Percentiles rank a stretch among this genome's conserved stretches.
phyloP scores from a whole-genome alignment of 2,888 invertebrate genomes.

The Teleogryllus oceanicus region DNA sequence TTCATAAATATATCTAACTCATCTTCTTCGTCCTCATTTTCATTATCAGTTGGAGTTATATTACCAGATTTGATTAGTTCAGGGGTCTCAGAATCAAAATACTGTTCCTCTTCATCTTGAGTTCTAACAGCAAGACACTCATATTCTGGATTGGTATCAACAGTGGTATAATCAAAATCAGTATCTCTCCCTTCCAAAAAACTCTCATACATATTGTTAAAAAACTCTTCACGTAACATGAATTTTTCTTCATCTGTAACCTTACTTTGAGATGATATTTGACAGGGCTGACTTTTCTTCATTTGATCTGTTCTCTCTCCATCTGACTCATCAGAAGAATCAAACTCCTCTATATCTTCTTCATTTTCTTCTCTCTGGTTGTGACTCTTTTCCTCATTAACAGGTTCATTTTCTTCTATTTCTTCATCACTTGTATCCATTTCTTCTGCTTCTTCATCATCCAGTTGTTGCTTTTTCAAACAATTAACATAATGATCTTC shows the following conservation, averaged over 20 bases:
- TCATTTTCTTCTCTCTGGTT: neutral
- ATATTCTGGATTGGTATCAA: conserved; percentile 77
- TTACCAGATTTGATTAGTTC: conserved; percentile 46
- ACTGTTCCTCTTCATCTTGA: conserved; percentile 84
- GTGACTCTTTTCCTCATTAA: neutral
- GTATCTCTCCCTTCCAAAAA: conserved; percentile 78
- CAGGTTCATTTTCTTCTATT: neutral
- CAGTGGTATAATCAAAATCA: conserved; percentile 77
- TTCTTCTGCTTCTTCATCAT: conserved; percentile 45
- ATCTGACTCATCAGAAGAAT: conserved; percentile 20
- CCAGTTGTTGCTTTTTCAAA: conserved; percentile 57
- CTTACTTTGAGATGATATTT: neutral
- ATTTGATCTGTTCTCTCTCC: conserved; percentile 21
- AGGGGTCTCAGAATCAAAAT: conserved; percentile 81
- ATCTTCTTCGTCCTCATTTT: conserved; percentile 49
- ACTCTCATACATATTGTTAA: conserved; percentile 77
- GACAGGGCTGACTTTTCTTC: neutral
- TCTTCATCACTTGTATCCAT: conserved; percentile 41
- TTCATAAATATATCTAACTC: conserved; percentile 73
- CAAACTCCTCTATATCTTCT: conserved; percentile 19
- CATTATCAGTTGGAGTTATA: neutral
- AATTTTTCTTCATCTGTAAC: conserved; percentile 46
- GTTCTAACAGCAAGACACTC: conserved; percentile 70
- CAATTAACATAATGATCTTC: conserved; percentile 50
- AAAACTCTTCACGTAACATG: conserved; percentile 73